Evolutionary conservation across 2,113 vertebrate genomes (phyloP).

Genomic region (Perca schrenkii): DNA sequence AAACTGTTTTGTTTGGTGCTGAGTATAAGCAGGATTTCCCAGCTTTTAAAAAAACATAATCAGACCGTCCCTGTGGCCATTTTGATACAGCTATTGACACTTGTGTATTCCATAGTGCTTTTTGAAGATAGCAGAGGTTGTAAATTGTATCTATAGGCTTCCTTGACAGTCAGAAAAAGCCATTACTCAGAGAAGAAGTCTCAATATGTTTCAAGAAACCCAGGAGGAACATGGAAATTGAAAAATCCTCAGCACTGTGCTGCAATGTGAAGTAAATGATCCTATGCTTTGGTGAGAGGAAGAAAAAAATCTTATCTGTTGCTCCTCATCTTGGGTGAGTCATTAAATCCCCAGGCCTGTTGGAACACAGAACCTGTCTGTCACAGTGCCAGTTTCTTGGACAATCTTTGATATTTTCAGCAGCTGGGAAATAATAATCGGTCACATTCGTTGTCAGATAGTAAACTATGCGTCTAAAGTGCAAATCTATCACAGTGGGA

Average conservation of each 20-base stretch:
- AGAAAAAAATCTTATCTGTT: conserved; percentile 46
- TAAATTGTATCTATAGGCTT: conserved; percentile 66
- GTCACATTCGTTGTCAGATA: background rate
- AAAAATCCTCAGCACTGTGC: conserved; percentile 57
- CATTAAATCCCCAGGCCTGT: conserved; percentile 44
- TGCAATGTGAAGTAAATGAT: conserved; percentile 71
- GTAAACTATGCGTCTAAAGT: background rate
- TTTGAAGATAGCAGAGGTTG: conserved; percentile 35
- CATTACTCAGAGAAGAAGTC: conserved; percentile 68
- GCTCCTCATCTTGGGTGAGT: conserved; percentile 47
- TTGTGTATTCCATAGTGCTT: conserved; percentile 42
- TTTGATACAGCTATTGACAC: conserved; percentile 53
- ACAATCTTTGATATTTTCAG: conserved; percentile 8
- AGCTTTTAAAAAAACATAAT: background rate
- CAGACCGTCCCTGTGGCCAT: conserved; percentile 34
- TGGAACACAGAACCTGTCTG: background rate
- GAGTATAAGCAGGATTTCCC: background rate
- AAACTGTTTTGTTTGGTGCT: background rate
- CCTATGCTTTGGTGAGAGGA: conserved; percentile 55
- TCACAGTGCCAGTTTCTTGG: background rate
- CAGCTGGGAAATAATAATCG: background rate
- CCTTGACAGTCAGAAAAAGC: conserved; percentile 46
- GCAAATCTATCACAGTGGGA: conserved; percentile 17
- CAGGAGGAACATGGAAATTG: conserved; percentile 74
- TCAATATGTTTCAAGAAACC: conserved; percentile 69